These are phyloP conservation scores for Pteropus rufus DNA, from an alignment of 2,797 vertebrate genomes.

Conservation along the genomic window DNA sequence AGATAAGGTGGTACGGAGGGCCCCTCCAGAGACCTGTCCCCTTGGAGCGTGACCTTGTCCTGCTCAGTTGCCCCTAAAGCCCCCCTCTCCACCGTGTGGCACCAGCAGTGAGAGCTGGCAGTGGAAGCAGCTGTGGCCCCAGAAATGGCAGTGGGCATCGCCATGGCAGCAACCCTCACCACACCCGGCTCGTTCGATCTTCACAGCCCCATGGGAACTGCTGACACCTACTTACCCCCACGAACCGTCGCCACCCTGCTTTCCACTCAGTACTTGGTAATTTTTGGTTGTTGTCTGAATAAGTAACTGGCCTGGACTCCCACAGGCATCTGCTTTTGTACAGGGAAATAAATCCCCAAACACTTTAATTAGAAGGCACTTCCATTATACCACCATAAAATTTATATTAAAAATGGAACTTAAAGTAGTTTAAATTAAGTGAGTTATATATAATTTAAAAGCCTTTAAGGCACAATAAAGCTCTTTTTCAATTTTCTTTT, in stretches of 20 bases:
- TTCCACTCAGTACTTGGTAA: not conserved
- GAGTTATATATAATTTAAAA: slow-evolving; percentile 75
- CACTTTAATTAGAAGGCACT: slow-evolving; percentile 45
- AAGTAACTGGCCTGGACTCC: not conserved
- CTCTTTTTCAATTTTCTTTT: slow-evolving; percentile 62
- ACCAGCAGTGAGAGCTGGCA: not conserved
- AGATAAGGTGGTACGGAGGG: not conserved
- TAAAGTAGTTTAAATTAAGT: slow-evolving; percentile 73
- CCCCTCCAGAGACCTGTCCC: not conserved
- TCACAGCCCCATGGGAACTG: not conserved
- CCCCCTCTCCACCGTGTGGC: not conserved
- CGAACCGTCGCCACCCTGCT: rapidly evolving
- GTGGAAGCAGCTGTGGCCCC: not conserved
- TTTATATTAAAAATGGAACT: slow-evolving; percentile 64
- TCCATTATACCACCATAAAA: slow-evolving; percentile 18
- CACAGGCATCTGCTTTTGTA: not conserved
- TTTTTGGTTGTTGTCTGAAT: not conserved
- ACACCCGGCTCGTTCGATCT: too few species aligned
- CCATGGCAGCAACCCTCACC: not conserved
- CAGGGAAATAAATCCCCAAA: not conserved
- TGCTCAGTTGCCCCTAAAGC: not conserved
- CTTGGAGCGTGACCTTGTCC: not conserved
- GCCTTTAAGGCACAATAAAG: slow-evolving; percentile 67
- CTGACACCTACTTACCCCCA: not conserved
- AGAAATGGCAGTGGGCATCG: not conserved